phyloP scores from a whole-genome alignment of 2,113 vertebrate genomes.

The Gadus macrocephalus region DNA sequence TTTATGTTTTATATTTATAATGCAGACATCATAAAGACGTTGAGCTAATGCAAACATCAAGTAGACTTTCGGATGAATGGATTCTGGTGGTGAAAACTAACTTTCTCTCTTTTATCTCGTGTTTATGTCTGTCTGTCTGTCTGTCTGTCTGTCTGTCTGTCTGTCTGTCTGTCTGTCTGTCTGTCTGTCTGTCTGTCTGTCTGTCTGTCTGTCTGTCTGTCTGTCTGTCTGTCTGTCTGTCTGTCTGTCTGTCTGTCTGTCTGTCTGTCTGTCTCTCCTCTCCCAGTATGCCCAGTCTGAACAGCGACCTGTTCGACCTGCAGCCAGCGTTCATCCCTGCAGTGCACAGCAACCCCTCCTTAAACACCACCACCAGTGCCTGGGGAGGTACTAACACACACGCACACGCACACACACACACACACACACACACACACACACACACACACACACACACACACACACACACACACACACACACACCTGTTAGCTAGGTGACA shows the following conservation, averaged over 20 bases:
- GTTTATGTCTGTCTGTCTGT: background rate
- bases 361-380: slow-evolving; percentile 80
- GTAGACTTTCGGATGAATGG: background rate
- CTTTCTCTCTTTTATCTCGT: background rate
- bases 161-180: background rate
- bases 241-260: background rate
- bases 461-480: no score
- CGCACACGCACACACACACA: slow-evolving; percentile 13
- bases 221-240: background rate
- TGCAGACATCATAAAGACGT: no score
- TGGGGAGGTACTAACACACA: slow-evolving; percentile 82
- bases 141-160: background rate
- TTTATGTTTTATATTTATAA: no score
- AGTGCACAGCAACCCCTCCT: slow-evolving; percentile 76
- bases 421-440: slow-evolving; percentile 1
- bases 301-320: slow-evolving; percentile 89
- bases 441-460: no score
- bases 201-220: background rate
- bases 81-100: background rate
- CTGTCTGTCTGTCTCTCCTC: background rate
- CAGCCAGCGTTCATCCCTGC: slow-evolving; percentile 88
- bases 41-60: no score
- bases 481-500: background rate
- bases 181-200: background rate
- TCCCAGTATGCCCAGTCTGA: slow-evolving; percentile 82